Evolutionary conservation across 2,113 vertebrate genomes (phyloP), one percentile per base, ranked within the genome.

Genomic region (Vidua chalybeata): DNA sequence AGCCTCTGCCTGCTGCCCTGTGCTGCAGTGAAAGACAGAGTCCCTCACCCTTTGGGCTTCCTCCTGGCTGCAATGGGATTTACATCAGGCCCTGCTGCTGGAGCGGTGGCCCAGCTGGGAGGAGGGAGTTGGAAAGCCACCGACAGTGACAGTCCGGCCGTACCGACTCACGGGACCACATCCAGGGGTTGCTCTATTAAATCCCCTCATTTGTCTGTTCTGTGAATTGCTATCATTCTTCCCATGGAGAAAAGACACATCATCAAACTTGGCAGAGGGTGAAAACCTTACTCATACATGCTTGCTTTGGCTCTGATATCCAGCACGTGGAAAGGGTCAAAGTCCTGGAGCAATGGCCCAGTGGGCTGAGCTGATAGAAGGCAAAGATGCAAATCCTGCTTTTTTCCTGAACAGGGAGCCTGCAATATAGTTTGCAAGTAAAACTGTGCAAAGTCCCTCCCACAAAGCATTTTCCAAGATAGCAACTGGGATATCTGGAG

Each of bases 81-180:
- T 77, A 14, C 51, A 20, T 1, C 2, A 5, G 55, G 28, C 43
- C 23, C 46, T 72, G 58, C 41, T n/a, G 15, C 90, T 43, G 74
- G 13, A 15, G 11, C 0, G 31, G 31, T 37, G 64, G 59, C 55
- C 59, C 18, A 19, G 23, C n/a, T 5, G 24, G 41, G 28, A 73
- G 63, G 12, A 90, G 43, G 41, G 67, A 16, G 19, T 9, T 66
- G 86, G 54, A 24, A 54, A 80, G 39, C 23, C 75, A 15, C 33
- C 12, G 84, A 16, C 49, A 23, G 1, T 0, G 9, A 11, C 46
- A 26, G n/a, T 13, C 59, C 1, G 0, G 37, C 52, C 66, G 43
- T 8, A 3, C 41, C 9, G 12, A 39, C 1, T 15, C 0, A 0
- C 4, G 6, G 83, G 49, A 64, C 16, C 45, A 31, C 13, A 35